Evolutionary conservation across 2,113 vertebrate species (phyloP).

Genomic region (Podiceps cristatus): DNA sequence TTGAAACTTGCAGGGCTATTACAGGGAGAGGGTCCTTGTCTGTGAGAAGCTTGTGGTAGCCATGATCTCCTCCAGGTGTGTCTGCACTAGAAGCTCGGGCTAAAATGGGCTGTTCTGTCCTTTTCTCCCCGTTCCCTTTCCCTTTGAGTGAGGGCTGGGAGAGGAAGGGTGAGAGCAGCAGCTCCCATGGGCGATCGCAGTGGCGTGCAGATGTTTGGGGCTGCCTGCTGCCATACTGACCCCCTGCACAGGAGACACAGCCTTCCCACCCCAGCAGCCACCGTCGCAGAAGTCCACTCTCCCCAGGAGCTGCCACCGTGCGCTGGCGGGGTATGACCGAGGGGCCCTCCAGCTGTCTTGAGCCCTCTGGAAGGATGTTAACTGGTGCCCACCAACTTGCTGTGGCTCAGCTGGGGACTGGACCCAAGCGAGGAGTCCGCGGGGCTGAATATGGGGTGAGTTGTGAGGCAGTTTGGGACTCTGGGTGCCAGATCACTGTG

Average conservation of each 20-base stretch:
- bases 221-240: not conserved
- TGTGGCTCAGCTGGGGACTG: not conserved
- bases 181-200: not conserved
- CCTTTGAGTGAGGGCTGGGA: not conserved
- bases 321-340: not conserved
- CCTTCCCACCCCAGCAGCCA: not conserved
- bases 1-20: not conserved
- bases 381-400: not conserved
- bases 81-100: not conserved
- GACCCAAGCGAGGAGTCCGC: not conserved
- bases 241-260: not conserved
- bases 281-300: not conserved
- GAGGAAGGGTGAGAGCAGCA: not conserved
- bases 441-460: not conserved
- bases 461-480: not conserved
- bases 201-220: rapidly evolving
- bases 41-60: not conserved
- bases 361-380: not conserved
- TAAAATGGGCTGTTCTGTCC: not conserved
- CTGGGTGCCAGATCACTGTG: not conserved
- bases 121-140: rapidly evolving
- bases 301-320: not conserved
- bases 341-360: not conserved
- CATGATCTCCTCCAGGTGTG: not conserved
- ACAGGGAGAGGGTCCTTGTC: not conserved